Conservation (phyloP, 2,888 invertebrate genomes). For the Rhagium mordax region DNA sequence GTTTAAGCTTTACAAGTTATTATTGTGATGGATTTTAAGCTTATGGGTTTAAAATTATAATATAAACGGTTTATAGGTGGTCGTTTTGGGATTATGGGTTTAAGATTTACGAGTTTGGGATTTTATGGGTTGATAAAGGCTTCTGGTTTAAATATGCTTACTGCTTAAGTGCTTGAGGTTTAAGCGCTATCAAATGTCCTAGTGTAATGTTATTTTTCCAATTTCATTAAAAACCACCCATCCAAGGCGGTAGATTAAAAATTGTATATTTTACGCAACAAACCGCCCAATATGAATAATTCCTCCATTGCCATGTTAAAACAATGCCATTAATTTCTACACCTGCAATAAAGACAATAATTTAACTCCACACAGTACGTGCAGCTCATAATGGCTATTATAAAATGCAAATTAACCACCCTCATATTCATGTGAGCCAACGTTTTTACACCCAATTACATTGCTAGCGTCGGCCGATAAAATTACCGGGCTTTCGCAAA, state of each 20-base stretch:
- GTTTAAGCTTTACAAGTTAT: no score
- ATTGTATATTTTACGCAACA: not conserved
- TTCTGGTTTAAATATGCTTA: no score
- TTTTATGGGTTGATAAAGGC: no score
- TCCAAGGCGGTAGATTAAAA: not conserved
- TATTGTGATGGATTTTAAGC: no score
- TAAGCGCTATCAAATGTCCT: no score
- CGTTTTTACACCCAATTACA: conserved; percentile 31
- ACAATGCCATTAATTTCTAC: conserved; percentile 44
- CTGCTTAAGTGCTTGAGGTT: no score
- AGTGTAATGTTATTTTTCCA: no score
- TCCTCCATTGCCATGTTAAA: conserved; percentile 7
- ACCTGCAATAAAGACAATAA: conserved; percentile 45
- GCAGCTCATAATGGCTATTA: conserved; percentile 32
- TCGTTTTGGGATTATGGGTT: no score
- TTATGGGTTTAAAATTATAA: no score
- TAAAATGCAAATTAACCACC: conserved; percentile 45
- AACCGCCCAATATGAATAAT: not conserved
- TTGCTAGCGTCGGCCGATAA: conserved; percentile 32
- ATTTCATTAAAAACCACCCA: no score
- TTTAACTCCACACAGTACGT: conserved; percentile 29
- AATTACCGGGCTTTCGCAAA: conserved; percentile 36
- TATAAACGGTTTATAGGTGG: no score
- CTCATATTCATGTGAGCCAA: conserved; percentile 16
- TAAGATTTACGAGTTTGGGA: no score